Percentiles rank a stretch among this genome's conserved stretches.
Evolutionary conservation across 1,140 invertebrate species (phyloP).

Genomic region (Meloidogyne floridensis): DNA sequence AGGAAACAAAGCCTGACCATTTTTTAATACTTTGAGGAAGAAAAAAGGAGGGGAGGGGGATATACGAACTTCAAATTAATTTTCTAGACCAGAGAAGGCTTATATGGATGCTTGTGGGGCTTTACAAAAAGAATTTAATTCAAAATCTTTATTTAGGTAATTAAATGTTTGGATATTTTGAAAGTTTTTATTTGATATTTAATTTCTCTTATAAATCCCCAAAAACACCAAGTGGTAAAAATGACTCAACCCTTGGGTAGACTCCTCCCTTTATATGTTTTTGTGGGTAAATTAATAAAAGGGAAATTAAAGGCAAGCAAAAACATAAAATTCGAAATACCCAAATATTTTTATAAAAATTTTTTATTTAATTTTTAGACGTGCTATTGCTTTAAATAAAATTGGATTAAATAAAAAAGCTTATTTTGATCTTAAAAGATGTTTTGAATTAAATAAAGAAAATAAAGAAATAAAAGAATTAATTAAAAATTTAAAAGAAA

Average conservation of each 20-base stretch:
- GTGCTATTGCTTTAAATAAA: slow-evolving; percentile 20
- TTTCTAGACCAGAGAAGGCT: slow-evolving; percentile 24
- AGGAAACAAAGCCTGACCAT: too few relatives aligned
- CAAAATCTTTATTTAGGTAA: background rate
- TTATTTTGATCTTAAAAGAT: background rate
- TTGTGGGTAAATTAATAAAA: too few relatives aligned
- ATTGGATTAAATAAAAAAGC: slow-evolving; percentile 20
- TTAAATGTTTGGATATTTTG: background rate
- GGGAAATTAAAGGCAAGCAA: too few relatives aligned
- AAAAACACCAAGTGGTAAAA: too few relatives aligned
- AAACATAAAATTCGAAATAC: too few relatives aligned
- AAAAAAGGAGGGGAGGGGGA: too few relatives aligned
- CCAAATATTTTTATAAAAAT: background rate
- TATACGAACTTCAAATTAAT: too few relatives aligned
- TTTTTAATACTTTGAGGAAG: too few relatives aligned
- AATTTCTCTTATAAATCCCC: too few relatives aligned
- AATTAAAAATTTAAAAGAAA: slow-evolving; percentile 8
- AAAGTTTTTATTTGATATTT: too few relatives aligned
- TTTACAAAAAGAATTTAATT: slow-evolving; percentile 16
- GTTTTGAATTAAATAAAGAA: background rate
- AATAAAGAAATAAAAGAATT: slow-evolving; percentile 21
- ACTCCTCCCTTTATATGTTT: too few relatives aligned
- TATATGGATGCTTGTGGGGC: slow-evolving; percentile 29
- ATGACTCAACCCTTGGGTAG: too few relatives aligned
- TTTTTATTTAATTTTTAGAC: slow-evolving; percentile 18